Evolutionary conservation across 2,113 vertebrate species (phyloP), one percentile per base, ranked within the genome.

Genomic region (Eulemur macaco): DNA sequence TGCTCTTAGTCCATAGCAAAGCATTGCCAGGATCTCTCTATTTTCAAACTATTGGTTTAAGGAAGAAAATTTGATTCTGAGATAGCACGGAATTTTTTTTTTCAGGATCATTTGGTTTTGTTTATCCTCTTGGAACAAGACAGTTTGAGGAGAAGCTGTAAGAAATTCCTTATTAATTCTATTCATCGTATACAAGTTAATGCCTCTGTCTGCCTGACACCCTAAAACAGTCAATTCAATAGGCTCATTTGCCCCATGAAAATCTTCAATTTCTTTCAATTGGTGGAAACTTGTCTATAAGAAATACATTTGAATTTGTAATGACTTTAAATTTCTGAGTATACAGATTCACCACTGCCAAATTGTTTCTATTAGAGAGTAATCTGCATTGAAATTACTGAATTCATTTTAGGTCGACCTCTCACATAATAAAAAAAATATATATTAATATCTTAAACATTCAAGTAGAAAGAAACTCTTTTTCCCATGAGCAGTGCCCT

Each of bases 271-370:
- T 91, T 85, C 27, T 64, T 96, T 95, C 68, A 71, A 0, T 71
- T 91, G 42, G 76, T 80, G 25, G 63, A 84, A 54, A 73, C 13
- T 50, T 25, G 69, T 74, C 88, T 94, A n/a, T 95, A 85, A 92
- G 47, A 97, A 91, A 60, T 63, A 10, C 37, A 93, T 91, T 86
- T 89, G 73, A 94, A 95, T 97, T 94, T 96, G 29, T 95, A 96
- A 69, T 77, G 76, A 66, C 8, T 78, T 95, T 87, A 86, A 63
- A 86, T 74, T 88, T 95, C 21, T 96, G 88, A 92, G 95, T 87
- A 18, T 92, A 52, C 47, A 71, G 85, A 92, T 93, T 91, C 13
- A 45, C 17, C 23, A n/a, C 58, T 64, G 52, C 27, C 37, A 83
- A 86, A 87, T 87, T 82, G 69, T 94, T 74, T 93, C 25, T 87